Percentiles rank a stretch among this genome's conserved stretches.
Conservation (phyloP, 2,113 vertebrate species). For the Prolemur simus region DNA sequence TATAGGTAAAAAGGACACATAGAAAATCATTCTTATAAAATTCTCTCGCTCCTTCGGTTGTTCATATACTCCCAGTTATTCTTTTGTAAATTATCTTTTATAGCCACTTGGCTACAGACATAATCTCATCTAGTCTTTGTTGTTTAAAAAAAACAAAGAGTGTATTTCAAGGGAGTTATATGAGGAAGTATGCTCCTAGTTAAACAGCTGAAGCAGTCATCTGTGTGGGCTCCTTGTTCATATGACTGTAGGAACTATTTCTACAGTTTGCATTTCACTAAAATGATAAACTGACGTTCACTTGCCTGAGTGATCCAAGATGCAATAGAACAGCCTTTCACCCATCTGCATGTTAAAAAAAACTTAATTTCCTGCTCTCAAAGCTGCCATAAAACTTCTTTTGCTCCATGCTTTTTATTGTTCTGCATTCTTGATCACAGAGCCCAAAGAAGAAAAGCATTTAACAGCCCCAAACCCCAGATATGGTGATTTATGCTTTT, state of each 20-base stretch:
- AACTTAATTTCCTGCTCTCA: constrained; percentile 65
- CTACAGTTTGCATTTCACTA: constrained; percentile 59
- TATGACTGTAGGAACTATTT: constrained; percentile 41
- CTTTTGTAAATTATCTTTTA: not conserved
- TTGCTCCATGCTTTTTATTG: constrained; percentile 48
- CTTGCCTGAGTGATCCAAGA: constrained; percentile 59
- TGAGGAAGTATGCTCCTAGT: not conserved
- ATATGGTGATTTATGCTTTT: constrained; percentile 53
- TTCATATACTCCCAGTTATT: not conserved
- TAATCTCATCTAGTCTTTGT: not conserved
- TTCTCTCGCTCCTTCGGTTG: not conserved
- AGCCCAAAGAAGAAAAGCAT: constrained; percentile 27
- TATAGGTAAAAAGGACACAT: not conserved
- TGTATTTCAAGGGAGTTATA: constrained; percentile 31
- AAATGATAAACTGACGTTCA: constrained; percentile 59
- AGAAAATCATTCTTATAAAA: constrained; percentile 16
- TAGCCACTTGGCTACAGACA: not conserved
- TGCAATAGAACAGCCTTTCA: constrained; percentile 1
- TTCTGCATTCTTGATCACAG: constrained; percentile 61
- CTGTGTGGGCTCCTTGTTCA: constrained; percentile 45
- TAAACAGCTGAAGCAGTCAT: constrained; percentile 43
- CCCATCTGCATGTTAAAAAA: constrained; percentile 32
- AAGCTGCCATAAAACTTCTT: constrained; percentile 63
- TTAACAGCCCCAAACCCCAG: not conserved
- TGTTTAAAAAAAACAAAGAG: not conserved